A percentile compares a stretch with the other conserved stretches of the same genome.
phyloP scores from a whole-genome alignment of 2,113 vertebrate genomes.

The Pseudorhombus dupliciocellatus region DNA sequence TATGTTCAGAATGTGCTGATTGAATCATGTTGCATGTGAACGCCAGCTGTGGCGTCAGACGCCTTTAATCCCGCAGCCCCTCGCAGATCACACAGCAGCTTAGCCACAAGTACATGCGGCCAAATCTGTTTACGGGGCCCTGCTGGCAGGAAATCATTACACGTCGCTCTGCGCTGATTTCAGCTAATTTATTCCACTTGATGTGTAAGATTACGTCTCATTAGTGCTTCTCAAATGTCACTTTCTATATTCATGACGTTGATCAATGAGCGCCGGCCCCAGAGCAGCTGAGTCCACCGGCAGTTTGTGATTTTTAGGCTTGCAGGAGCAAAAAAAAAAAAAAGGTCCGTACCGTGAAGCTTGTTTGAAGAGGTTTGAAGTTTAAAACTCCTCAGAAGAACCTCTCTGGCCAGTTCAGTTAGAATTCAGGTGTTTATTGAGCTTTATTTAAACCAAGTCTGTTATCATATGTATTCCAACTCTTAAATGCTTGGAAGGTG shows the following conservation, averaged over 20 bases:
- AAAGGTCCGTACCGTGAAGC: no score
- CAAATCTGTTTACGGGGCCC: background rate
- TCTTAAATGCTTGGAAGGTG: background rate
- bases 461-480: background rate
- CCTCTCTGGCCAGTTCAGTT: background rate
- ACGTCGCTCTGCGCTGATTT: background rate
- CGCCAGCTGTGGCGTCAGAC: conserved; percentile 20
- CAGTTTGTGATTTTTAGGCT: background rate
- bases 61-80: conserved; percentile 2
- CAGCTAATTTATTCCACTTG: background rate
- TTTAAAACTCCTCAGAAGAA: background rate
- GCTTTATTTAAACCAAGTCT: background rate
- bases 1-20: conserved; percentile 18
- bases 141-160: background rate
- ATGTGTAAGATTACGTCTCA: background rate
- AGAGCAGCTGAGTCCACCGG: background rate
- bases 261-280: background rate
- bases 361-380: no score
- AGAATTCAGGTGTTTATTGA: background rate
- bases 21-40: conserved; percentile 10
- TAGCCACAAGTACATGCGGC: background rate
- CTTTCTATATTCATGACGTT: background rate
- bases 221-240: background rate
- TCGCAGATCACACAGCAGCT: background rate
- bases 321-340: conserved; percentile 6